Conservation (phyloP, 2,888 invertebrate species). For the Imbricaverruca yamaguchii region DNA sequence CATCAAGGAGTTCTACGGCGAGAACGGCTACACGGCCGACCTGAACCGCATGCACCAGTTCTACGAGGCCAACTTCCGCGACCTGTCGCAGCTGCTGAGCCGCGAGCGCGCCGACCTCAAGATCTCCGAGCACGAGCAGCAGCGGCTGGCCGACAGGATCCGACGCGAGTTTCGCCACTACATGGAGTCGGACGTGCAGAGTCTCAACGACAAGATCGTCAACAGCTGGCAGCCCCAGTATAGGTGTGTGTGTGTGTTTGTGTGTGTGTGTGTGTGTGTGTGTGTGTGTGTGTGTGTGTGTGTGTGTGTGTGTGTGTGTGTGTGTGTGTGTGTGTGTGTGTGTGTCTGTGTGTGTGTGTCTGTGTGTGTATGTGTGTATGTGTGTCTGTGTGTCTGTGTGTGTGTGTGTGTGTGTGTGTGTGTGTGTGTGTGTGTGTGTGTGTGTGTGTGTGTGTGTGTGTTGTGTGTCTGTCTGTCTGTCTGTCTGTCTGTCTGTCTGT, state of each 20-base stretch:
- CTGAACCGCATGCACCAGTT: conserved; percentile 18
- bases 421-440: too few species aligned
- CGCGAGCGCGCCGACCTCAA: neutral
- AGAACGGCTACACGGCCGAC: neutral
- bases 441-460: too few species aligned
- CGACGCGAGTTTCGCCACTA: neutral
- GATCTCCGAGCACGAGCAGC: neutral
- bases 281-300: too few species aligned
- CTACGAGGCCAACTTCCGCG: conserved; percentile 19
- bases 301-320: too few species aligned
- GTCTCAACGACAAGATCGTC: conserved; percentile 5
- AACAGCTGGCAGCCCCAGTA: conserved; percentile 15
- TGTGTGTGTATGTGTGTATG: too few species aligned
- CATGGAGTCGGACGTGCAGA: neutral
- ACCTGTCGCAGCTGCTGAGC: conserved; percentile 5
- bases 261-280: too few species aligned
- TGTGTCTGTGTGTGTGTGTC: too few species aligned
- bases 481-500: too few species aligned
- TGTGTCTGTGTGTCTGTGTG: too few species aligned
- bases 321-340: too few species aligned
- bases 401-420: too few species aligned
- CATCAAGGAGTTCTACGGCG: conserved; percentile 12
- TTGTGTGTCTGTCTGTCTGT: too few species aligned
- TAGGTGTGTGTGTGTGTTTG: neutral
- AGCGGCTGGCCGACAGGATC: neutral